These are phyloP conservation scores for Drosophila buzzatii DNA, from an alignment of 2,888 invertebrate genomes.

Conservation along the genomic window DNA sequence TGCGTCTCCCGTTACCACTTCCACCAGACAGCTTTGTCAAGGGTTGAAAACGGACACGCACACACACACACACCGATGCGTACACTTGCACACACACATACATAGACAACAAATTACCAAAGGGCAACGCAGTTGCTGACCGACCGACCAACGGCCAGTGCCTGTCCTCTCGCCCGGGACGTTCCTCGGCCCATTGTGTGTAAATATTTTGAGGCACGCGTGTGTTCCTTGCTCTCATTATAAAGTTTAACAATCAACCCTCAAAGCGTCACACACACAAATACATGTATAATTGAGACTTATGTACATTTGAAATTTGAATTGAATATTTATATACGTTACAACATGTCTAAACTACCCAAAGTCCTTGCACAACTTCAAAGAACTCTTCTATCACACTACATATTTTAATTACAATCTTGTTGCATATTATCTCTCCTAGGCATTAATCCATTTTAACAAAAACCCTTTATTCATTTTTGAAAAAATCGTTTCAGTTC, in stretches of 20 bases:
- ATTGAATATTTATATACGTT: constrained; percentile 48
- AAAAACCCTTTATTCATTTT: background rate
- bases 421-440: background rate
- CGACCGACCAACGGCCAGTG: constrained; percentile 66
- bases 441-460: background rate
- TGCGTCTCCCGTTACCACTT: constrained; percentile 31
- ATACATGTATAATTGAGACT: constrained; percentile 48
- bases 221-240: constrained; percentile 79
- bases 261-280: constrained; percentile 25
- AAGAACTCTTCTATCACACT: constrained; percentile 43
- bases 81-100: background rate
- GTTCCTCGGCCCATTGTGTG: constrained; percentile 69
- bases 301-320: constrained; percentile 56
- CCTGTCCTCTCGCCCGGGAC: constrained; percentile 20
- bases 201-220: constrained; percentile 82
- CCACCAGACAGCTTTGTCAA: constrained; percentile 27
- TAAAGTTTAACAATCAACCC: constrained; percentile 63
- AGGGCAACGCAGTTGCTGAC: constrained; percentile 79
- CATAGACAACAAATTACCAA: constrained; percentile 80
- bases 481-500: too few species aligned
- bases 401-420: constrained; percentile 37
- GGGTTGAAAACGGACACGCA: constrained; percentile 57
- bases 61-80: background rate
- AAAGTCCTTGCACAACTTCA: constrained; percentile 38
- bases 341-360: background rate